phyloP scores from a whole-genome alignment of 2,113 vertebrate genomes.

The Piaya cayana region DNA sequence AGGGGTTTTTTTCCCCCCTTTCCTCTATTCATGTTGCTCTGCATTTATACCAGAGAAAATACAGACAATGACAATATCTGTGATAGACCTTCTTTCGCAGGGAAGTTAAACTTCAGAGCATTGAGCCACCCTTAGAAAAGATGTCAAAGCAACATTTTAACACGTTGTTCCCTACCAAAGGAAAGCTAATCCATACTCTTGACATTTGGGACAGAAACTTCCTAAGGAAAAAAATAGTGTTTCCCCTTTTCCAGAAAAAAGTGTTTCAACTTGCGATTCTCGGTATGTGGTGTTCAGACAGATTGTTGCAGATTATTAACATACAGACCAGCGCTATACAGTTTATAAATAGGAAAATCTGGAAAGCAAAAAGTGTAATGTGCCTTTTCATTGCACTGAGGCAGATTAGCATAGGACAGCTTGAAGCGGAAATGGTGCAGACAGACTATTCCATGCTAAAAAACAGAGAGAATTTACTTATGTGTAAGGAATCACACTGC shows the following conservation, averaged over 20 bases:
- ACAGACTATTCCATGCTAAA: slow-evolving; percentile 17
- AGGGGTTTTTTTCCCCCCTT: not conserved
- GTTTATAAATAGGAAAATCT: slow-evolving; percentile 45
- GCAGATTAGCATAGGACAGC: not conserved
- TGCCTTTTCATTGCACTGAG: not conserved
- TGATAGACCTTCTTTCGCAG: slow-evolving; percentile 2
- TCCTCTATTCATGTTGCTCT: not conserved
- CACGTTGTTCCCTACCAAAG: not conserved
- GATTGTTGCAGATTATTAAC: slow-evolving; percentile 27
- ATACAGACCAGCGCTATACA: not conserved
- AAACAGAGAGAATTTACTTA: slow-evolving; percentile 14
- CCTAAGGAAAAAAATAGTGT: not conserved
- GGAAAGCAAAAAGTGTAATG: slow-evolving; percentile 5
- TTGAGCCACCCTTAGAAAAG: not conserved
- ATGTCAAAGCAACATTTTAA: not conserved
- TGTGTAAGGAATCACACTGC: slow-evolving; percentile 1
- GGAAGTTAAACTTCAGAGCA: slow-evolving; percentile 7
- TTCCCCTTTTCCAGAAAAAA: slow-evolving; percentile 13
- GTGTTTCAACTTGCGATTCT: not conserved
- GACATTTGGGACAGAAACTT: slow-evolving; percentile 27
- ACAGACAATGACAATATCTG: not conserved
- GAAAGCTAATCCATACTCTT: slow-evolving; percentile 2
- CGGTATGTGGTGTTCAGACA: not conserved
- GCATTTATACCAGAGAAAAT: not conserved
- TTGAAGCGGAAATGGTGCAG: slow-evolving; percentile 12